These are phyloP conservation scores for Prionace glauca DNA, from an alignment of 2,797 vertebrate genomes.

Conservation along the genomic window DNA sequence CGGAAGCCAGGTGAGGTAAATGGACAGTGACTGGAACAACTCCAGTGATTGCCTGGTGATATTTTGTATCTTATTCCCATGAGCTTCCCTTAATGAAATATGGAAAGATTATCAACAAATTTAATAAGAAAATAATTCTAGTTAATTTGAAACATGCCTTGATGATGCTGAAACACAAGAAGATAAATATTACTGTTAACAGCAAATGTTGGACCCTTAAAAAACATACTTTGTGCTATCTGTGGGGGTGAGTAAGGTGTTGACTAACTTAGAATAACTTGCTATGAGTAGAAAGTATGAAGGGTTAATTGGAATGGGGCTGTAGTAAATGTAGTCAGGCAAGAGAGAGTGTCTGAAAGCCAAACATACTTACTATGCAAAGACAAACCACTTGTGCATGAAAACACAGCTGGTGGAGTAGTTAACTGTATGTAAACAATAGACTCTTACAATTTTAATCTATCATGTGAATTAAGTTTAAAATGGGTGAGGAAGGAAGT, in stretches of 20 bases:
- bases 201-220: too few relatives aligned
- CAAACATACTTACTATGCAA: background rate
- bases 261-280: background rate
- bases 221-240: background rate
- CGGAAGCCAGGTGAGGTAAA: background rate
- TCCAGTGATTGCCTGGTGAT: background rate
- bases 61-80: background rate
- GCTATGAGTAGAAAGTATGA: background rate
- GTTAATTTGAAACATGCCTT: background rate
- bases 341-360: background rate
- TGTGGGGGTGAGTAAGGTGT: background rate
- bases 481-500: background rate
- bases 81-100: background rate
- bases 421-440: background rate
- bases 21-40: background rate
- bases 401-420: too few relatives aligned
- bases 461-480: background rate
- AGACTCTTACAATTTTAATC: background rate
- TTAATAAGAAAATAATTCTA: background rate
- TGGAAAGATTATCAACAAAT: background rate
- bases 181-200: too few relatives aligned
- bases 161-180: background rate
- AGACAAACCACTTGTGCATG: background rate
- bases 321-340: background rate
- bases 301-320: background rate